A percentile compares a stretch with the other conserved stretches of the same genome.
These are phyloP conservation scores for Lasioglossum vierecki DNA, from an alignment of 2,888 invertebrate species.

Conservation along the genomic window DNA sequence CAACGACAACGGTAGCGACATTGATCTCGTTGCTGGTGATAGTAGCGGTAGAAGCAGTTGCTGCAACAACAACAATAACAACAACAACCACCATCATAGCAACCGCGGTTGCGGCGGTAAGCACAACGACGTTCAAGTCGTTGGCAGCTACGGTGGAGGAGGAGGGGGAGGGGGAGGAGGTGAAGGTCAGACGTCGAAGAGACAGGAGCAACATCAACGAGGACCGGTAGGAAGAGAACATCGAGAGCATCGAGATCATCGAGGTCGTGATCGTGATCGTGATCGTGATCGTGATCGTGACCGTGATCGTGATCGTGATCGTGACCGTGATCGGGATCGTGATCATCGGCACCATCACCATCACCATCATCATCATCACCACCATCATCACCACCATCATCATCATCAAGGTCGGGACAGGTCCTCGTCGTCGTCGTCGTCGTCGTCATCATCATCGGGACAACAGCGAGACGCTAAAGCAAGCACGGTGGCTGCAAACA, in stretches of 20 bases:
- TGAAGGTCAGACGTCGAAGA: conserved; percentile 35
- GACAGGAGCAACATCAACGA: conserved; percentile 32
- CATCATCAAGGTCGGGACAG: conserved; percentile 69
- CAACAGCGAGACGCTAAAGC: conserved; percentile 78
- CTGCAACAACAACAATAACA: conserved; percentile 12
- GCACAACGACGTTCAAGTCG: conserved; percentile 29
- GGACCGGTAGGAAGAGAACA: conserved; percentile 29
- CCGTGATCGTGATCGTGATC: background rate
- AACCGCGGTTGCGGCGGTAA: conserved; percentile 16
- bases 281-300: background rate
- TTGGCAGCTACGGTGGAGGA: conserved; percentile 14
- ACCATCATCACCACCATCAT: conserved; percentile 70
- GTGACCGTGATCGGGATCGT: background rate
- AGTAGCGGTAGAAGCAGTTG: conserved; percentile 1
- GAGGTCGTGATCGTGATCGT: background rate
- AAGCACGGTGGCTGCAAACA: conserved; percentile 83
- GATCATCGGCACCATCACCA: conserved; percentile 42
- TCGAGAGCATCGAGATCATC: background rate
- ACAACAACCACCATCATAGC: background rate
- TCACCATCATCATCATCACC: conserved; percentile 61
- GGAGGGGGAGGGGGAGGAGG: conserved; percentile 23
- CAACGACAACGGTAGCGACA: background rate
- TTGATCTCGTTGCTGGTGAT: background rate
- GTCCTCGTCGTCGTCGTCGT: conserved; percentile 66
- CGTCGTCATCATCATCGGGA: conserved; percentile 62